Conservation (phyloP, 2,113 vertebrate genomes). For the Python bivittatus region DNA sequence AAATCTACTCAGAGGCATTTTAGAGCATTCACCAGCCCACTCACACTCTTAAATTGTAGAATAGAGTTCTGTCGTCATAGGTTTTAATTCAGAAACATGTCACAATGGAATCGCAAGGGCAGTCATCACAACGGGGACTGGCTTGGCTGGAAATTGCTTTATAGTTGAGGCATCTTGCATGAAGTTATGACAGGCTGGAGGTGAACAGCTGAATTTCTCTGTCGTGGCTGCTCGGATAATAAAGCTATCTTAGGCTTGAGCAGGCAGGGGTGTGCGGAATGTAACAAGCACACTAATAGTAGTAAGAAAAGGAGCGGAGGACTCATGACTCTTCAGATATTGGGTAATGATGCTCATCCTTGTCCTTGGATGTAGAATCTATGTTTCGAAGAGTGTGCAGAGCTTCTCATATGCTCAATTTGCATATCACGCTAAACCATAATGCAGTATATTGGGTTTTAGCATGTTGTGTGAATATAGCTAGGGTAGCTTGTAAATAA, state of each 20-base stretch:
- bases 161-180: neutral
- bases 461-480: too few species aligned
- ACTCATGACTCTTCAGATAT: too few species aligned
- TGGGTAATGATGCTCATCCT: too few species aligned
- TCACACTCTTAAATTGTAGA: fast-evolving
- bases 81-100: constrained; percentile 14
- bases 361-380: too few species aligned
- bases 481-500: too few species aligned
- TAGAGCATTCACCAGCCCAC: neutral
- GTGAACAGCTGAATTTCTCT: neutral
- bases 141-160: neutral
- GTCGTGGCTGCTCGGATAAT: neutral
- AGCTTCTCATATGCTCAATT: too few species aligned
- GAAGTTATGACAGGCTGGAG: neutral
- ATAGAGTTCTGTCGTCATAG: constrained; percentile 19
- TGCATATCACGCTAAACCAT: too few species aligned
- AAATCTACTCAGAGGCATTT: constrained; percentile 2
- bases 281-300: too few species aligned
- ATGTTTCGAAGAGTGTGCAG: neutral
- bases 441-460: too few species aligned
- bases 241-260: neutral
- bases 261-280: neutral
- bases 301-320: too few species aligned
- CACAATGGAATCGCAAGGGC: neutral
- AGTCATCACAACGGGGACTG: neutral